Evolutionary conservation across 2,797 vertebrate genomes (phyloP).

Genomic region (Pterois miles): DNA sequence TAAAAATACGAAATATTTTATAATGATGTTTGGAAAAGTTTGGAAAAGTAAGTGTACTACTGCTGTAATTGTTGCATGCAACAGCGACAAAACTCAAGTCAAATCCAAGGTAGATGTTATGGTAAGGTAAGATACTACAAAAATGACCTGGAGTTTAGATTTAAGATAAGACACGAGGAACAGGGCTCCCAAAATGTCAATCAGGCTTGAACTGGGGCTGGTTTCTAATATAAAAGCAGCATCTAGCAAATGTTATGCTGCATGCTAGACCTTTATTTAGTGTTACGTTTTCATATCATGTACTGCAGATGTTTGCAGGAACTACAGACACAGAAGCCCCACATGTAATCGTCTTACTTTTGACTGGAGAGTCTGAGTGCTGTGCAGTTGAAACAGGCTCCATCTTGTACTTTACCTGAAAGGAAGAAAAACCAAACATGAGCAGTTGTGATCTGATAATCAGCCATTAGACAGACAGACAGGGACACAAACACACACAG

Average conservation of each 20-base stretch:
- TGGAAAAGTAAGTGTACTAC: background rate
- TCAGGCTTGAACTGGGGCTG: background rate
- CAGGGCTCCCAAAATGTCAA: background rate
- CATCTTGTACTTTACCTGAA: conserved; percentile 85
- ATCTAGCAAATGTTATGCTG: background rate
- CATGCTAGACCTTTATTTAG: background rate
- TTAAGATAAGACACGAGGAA: background rate
- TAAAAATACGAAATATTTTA: background rate
- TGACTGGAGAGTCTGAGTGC: conserved; percentile 82
- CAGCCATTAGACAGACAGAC: background rate
- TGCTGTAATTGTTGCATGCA: background rate
- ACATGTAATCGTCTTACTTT: conserved; percentile 76
- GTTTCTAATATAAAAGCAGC: background rate
- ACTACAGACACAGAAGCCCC: background rate
- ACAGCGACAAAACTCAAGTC: background rate
- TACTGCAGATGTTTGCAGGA: background rate
- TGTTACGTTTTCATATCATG: background rate
- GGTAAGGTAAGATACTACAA: too few relatives aligned
- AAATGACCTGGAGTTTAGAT: background rate
- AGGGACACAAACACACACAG: background rate
- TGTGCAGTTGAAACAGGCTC: conserved; percentile 85
- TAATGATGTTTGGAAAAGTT: background rate
- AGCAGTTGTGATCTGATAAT: conserved; percentile 25
- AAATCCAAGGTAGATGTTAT: too few relatives aligned
- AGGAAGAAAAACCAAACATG: conserved; percentile 31